A percentile compares a stretch with the other conserved stretches of the same genome.
Conservation (phyloP, 2,797 vertebrate genomes). For the Thaleichthys pacificus region DNA sequence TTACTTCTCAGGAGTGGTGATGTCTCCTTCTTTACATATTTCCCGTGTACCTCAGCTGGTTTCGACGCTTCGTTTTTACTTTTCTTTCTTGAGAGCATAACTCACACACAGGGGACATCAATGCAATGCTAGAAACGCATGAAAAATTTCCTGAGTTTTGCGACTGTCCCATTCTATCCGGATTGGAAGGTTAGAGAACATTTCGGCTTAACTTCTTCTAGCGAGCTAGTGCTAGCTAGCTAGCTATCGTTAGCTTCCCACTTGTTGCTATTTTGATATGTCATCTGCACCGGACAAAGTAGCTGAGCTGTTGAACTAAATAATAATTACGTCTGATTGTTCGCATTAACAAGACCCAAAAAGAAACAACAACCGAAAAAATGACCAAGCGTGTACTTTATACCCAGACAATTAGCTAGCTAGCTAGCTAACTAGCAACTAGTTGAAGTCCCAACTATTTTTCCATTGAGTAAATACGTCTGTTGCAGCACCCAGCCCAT, state of each 20-base stretch:
- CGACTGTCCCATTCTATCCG: conserved; percentile 33
- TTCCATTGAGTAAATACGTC: background rate
- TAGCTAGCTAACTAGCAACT: background rate
- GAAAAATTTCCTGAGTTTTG: conserved; percentile 41
- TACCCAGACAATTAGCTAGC: background rate
- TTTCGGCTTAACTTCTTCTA: conserved; percentile 48
- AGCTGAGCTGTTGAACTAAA: background rate
- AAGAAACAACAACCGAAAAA: background rate
- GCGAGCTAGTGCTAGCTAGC: conserved; percentile 39
- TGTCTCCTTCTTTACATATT: conserved; percentile 98
- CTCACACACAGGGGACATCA: conserved; percentile 62
- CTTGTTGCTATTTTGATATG: background rate
- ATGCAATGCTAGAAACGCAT: conserved; percentile 49
- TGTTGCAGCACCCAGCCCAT: conserved; percentile 21
- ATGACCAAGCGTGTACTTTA: background rate
- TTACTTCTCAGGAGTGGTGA: conserved; percentile 87
- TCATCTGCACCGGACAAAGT: background rate
- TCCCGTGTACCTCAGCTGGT: conserved; percentile 94
- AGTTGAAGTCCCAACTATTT: conserved; percentile 4
- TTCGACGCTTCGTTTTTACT: conserved; percentile 95
- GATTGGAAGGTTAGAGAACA: conserved; percentile 44
- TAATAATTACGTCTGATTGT: background rate
- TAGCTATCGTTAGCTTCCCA: conserved; percentile 10
- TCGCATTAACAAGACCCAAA: background rate
- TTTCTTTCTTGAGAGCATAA: conserved; percentile 95